phyloP scores from a whole-genome alignment of 2,888 invertebrate species.

The Papilio demoleus region DNA sequence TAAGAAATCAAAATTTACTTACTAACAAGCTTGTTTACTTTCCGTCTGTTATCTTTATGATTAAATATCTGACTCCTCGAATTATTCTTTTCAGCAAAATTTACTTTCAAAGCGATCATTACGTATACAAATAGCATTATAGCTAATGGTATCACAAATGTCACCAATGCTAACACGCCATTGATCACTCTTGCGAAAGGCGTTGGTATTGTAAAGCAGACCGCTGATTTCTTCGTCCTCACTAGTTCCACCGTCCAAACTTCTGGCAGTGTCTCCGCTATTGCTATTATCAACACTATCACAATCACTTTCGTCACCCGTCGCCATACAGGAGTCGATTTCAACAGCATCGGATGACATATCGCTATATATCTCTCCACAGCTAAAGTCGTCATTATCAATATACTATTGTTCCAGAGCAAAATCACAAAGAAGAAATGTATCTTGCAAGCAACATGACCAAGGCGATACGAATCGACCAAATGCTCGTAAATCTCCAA shows the following conservation, averaged over 20 bases:
- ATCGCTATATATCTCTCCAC: conserved; percentile 66
- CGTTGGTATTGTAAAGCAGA: conserved; percentile 61
- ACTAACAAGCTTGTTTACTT: conserved; percentile 66
- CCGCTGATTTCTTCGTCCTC: conserved; percentile 50
- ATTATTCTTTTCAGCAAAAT: conserved; percentile 51
- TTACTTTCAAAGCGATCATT: conserved; percentile 64
- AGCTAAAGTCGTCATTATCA: conserved; percentile 64
- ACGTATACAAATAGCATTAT: conserved; percentile 64
- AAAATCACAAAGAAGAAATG: conserved; percentile 58
- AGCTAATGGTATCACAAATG: conserved; percentile 59
- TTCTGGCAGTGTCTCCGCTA: conserved; percentile 60
- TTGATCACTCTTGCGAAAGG: conserved; percentile 55
- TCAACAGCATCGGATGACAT: conserved; percentile 59
- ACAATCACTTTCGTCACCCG: conserved; percentile 60
- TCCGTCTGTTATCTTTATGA: conserved; percentile 59
- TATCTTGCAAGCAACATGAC: conserved; percentile 56
- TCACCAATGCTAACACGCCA: conserved; percentile 58
- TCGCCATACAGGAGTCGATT: conserved; percentile 54
- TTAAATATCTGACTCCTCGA: conserved; percentile 58
- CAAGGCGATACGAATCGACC: conserved; percentile 49
- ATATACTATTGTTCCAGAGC: conserved; percentile 63
- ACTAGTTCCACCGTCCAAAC: conserved; percentile 57
- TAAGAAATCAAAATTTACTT: conserved; percentile 48
- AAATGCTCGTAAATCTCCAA: conserved; percentile 56
- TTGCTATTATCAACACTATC: conserved; percentile 59